Evolutionary conservation across 2,797 vertebrate genomes (phyloP).

Genomic region (Gymnoscopelus braueri): DNA sequence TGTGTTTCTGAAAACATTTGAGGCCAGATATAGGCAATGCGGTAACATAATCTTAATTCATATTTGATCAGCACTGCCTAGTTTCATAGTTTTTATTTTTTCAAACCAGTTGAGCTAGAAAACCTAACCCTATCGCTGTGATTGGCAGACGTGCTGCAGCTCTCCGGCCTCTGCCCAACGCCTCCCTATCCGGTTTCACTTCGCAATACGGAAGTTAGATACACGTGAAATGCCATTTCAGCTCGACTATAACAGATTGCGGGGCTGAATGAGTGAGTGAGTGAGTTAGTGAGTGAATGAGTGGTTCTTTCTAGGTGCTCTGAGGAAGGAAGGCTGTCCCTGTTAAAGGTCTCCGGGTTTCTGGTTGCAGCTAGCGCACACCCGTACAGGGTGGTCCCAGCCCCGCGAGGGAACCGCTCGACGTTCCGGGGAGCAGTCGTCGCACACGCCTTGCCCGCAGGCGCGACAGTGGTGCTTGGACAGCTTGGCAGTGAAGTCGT

Average conservation of each 20-base stretch:
- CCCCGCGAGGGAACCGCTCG: constrained; percentile 93
- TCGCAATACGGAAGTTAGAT: too few relatives aligned
- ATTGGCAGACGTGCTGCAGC: too few relatives aligned
- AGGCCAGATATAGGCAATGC: too few relatives aligned
- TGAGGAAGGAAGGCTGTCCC: constrained; percentile 56
- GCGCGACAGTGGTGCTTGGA: constrained; percentile 99
- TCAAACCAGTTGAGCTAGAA: too few relatives aligned
- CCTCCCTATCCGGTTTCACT: too few relatives aligned
- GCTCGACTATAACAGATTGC: constrained; percentile 48
- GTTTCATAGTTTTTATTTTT: too few relatives aligned
- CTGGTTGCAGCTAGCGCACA: constrained; percentile 94
- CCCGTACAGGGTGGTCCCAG: constrained; percentile 98
- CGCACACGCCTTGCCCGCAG: constrained; percentile 97
- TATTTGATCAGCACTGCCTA: too few relatives aligned
- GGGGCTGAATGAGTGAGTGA: constrained; percentile 47
- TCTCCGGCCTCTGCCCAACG: too few relatives aligned
- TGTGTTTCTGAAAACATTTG: too few relatives aligned
- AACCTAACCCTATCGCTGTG: too few relatives aligned
- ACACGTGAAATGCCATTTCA: too few relatives aligned
- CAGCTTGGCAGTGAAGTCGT: constrained; percentile 94
- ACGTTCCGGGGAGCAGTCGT: constrained; percentile 93
- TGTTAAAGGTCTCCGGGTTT: constrained; percentile 96
- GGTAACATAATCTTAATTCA: too few relatives aligned
- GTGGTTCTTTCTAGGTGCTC: constrained; percentile 56
- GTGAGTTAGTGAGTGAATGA: background rate